Conservation (phyloP, 2,113 vertebrate genomes). For the Leptocoma aspasia region DNA sequence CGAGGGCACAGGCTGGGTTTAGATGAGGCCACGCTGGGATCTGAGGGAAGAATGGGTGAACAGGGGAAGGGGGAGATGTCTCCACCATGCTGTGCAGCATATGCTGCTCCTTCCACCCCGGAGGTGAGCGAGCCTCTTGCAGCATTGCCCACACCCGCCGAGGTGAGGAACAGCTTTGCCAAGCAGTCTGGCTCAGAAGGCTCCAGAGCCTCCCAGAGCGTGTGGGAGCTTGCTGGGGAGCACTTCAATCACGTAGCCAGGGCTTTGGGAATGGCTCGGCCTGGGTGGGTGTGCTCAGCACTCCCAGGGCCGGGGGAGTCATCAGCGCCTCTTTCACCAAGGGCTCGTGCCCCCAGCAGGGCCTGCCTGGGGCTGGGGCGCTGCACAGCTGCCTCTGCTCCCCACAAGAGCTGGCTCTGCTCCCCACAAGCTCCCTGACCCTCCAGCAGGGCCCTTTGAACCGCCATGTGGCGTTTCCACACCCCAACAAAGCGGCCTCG, state of each 20-base stretch:
- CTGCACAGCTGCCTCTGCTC: background rate
- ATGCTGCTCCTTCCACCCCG: background rate
- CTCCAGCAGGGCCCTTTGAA: background rate
- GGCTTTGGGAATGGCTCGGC: constrained; percentile 43
- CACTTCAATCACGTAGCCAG: background rate
- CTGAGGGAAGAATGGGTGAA: background rate
- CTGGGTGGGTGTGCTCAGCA: background rate
- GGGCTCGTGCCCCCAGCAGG: background rate
- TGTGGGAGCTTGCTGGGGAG: constrained; percentile 52
- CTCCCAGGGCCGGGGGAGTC: background rate
- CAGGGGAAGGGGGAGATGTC: background rate
- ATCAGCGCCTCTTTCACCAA: background rate
- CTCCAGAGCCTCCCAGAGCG: background rate
- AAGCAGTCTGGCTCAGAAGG: background rate
- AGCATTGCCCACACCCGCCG: background rate
- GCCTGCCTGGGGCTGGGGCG: background rate
- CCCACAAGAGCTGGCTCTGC: background rate
- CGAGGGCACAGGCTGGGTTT: background rate
- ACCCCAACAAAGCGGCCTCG: background rate
- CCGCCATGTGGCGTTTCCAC: background rate
- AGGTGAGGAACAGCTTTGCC: constrained; percentile 23
- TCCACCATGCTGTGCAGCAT: background rate
- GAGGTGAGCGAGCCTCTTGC: background rate
- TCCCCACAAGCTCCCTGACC: background rate
- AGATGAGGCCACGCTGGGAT: background rate